Evolutionary conservation across 2,888 invertebrate species (phyloP), one percentile per base, ranked within the genome.

Genomic region (Tachina fera): DNA sequence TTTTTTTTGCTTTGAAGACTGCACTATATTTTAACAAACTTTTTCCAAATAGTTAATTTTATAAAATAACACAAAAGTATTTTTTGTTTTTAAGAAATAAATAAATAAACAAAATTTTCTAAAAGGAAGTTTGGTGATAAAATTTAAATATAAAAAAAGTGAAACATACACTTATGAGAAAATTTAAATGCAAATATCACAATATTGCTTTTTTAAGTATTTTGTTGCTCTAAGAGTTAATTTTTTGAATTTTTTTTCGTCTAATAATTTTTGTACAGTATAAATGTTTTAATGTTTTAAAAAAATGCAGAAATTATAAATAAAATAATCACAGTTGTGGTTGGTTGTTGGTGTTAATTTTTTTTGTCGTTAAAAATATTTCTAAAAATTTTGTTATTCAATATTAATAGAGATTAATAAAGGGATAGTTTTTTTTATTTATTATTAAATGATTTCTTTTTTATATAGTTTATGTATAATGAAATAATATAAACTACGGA

Each of bases 281-380:
- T 14, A 58, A 49, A 45, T 80, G 72, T 86, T 84, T 71, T 71
- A 61, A 61, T 74, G 70, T 63, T 79, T 60, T 53, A 65, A 65
- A 60, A 56, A 83, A 77, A 86, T 83, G 75, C 45, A 68, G 78
- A 86, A 86, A 84, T 65, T 70, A 84, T 75, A 83, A 81, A 83
- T 72, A 74, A 86, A 84, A 85, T 83, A 83, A 87, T 87, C 87
- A 87, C 87, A 87, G 79, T 87, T 78, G 51, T 60, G 65, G 74
- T 51, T 78, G 43, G 74, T 51, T 78, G 43, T 78, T 58, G 71
- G 74, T 76, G 80, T 77, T 63, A 53, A 41, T 87, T 82, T 81
- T 72, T 77, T 83, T 79, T 86, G 49, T 68, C 53, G 49, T 74
- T 72, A 72, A 58, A 84, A 79, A 80, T 80, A 84, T 76, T 76